Percentiles rank a stretch among this genome's conserved stretches.
These are phyloP conservation scores for Eunapius fragilis DNA, from an alignment of 37 sponge, comb jelly and placozoan genomes.

Conservation along the genomic window DNA sequence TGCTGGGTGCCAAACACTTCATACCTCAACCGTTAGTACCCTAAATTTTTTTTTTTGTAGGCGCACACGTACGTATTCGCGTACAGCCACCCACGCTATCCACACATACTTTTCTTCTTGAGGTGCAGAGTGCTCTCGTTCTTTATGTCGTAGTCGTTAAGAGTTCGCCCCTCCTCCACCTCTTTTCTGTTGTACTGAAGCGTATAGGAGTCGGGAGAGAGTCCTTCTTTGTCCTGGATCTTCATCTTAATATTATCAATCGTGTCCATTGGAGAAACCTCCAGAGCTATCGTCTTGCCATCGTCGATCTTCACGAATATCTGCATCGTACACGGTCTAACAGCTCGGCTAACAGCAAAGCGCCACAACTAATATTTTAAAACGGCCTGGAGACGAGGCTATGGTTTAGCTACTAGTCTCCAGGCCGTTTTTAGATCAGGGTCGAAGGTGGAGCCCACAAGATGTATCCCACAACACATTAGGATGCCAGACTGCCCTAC, in stretches of 20 bases:
- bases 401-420: too few relatives aligned
- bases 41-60: background rate
- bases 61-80: background rate
- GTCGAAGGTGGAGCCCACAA: too few relatives aligned
- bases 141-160: background rate
- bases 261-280: background rate
- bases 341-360: too few relatives aligned
- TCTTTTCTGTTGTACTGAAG: background rate
- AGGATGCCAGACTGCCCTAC: too few relatives aligned
- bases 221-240: background rate
- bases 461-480: too few relatives aligned
- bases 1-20: too few relatives aligned
- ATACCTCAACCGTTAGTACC: too few relatives aligned
- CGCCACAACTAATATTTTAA: too few relatives aligned
- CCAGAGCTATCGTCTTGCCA: background rate
- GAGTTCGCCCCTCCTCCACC: background rate
- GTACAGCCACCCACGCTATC: too few relatives aligned
- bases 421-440: too few relatives aligned
- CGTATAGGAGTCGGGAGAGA: background rate
- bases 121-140: background rate
- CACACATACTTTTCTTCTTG: background rate
- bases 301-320: background rate
- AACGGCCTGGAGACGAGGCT: too few relatives aligned
- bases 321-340: too few relatives aligned
- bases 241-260: background rate